Evolutionary conservation across 53 echinoderm and acorn worm genomes (phyloP), one percentile per base, ranked within the genome.

Genomic region (Astropecten irregularis): DNA sequence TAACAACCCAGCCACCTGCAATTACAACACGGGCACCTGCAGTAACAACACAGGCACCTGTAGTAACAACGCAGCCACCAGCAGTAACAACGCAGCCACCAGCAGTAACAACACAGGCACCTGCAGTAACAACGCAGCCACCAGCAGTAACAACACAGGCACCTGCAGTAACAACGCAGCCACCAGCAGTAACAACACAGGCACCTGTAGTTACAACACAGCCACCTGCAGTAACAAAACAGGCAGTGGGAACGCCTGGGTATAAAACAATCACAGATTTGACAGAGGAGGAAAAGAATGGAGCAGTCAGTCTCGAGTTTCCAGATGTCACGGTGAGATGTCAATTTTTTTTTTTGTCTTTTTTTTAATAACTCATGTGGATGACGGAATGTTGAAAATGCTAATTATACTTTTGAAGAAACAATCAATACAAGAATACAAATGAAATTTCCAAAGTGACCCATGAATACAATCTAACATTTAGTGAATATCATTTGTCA

Each of bases 211-310:
- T 10, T n/a, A 39, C 63, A 47, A 62, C 63, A 8, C 27, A 40
- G 19, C 18, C 63, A 62, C 21, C 32, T 16, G 46, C 63, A 62
- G 39, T 37, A 76, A n/a, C 40, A 31, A 66, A 40, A 5, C 49
- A 50, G 33, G 68, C 44, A 53, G 46, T 0, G 15, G 23, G 22
- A 73, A 47, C 22, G 1, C 40, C 59, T 2, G 2, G 20, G 39
- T 27, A 31, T 4, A 56, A 44, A 19, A 32, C 26, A 25, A 7
- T 36, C 2, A 9, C 26, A 39, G 21, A 25, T 0, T 51, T 83
- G 52, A 67, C 83, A n/a, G 42, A 83, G 18, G 36, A 51, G 30
- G 67, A 83, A 9, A 68, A 4, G 16, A 68, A 53, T 1, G 53
- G 25, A 40, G 3, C 55, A 25, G 35, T 83, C 48, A 68, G 44